Base-by-base conservation (phyloP, 2,888 invertebrate genomes). In the Philopedon plagiatum region DNA sequence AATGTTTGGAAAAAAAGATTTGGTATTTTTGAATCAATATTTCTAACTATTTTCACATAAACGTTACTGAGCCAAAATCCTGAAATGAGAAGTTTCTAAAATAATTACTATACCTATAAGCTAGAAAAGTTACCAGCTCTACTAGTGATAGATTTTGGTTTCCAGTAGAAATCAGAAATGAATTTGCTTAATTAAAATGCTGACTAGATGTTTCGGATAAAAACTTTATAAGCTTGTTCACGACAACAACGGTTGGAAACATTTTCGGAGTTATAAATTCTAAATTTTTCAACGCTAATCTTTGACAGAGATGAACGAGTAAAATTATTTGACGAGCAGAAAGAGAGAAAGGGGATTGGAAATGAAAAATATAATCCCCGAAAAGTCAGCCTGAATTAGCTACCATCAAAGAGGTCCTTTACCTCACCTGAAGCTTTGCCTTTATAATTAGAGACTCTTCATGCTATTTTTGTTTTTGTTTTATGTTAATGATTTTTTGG, bases 381-480 rank as follows among this genome's bases (percentile, higher is more conserved):
- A 60, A 69, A 64, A 77, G 78, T 78, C 78, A 68, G 69, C 26
- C 74, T 73, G 76, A 78, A 78, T 78, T 77, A 78, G 77, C 77
- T 73, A 76, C 73, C 76, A 76, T 79, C 79, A 80, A 80, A 80
- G 80, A 75, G 77, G 78, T 71, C 71, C 57, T 63, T 73, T 71
- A 73, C 58, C 74, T 74, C 62, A 63, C 63, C 63, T 70, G 62
- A 19, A 37, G 56, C 26, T 70, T 32, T 63, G 57, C 58, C 57
- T 63, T 70, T 63, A 63, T 58, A 62, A 44, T 23, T 62, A 51
- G 54, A 51, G 32, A 56, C 29, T n/a, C 26, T 65, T 19, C 18
- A 39, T 11, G 51, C 37, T 60, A 54, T 68, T 61, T 61, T 66
- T 23, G 49, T 49, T 58, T 66, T 58, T 66, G 46, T 66, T 57